Evolutionary conservation across 2,113 vertebrate species (phyloP).

Genomic region (Charadrius vociferus): DNA sequence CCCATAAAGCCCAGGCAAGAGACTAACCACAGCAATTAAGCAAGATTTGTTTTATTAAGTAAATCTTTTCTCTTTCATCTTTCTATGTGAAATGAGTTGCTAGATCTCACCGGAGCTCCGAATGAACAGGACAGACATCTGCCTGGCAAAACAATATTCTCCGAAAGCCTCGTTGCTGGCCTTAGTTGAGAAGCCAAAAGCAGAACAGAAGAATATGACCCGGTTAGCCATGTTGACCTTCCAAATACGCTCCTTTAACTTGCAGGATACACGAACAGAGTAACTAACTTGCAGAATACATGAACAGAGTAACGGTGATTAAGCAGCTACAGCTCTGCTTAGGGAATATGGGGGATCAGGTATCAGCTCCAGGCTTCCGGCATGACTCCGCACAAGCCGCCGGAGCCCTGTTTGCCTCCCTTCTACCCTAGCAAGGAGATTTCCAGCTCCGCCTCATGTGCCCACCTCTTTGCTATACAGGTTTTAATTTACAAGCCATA

Average conservation of each 20-base stretch:
- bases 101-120: background rate
- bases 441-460: background rate
- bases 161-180: background rate
- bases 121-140: background rate
- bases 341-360: background rate
- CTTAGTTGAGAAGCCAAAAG: background rate
- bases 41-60: constrained; percentile 22
- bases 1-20: constrained; percentile 38
- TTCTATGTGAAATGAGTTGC: background rate
- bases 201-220: background rate
- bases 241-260: background rate
- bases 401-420: background rate
- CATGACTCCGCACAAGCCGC: background rate
- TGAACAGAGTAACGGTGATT: background rate
- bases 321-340: background rate
- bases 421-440: background rate
- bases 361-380: background rate
- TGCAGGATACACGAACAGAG: background rate
- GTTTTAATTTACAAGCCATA: background rate
- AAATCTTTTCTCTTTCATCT: constrained; percentile 40
- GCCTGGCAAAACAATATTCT: background rate
- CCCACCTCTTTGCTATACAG: background rate
- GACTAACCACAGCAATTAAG: constrained; percentile 37
- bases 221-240: background rate
- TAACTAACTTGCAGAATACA: background rate